Percentiles rank a stretch among this genome's conserved stretches.
Evolutionary conservation across 1,140 invertebrate species (phyloP).

Genomic region (Heliconius hewitsoni): DNA sequence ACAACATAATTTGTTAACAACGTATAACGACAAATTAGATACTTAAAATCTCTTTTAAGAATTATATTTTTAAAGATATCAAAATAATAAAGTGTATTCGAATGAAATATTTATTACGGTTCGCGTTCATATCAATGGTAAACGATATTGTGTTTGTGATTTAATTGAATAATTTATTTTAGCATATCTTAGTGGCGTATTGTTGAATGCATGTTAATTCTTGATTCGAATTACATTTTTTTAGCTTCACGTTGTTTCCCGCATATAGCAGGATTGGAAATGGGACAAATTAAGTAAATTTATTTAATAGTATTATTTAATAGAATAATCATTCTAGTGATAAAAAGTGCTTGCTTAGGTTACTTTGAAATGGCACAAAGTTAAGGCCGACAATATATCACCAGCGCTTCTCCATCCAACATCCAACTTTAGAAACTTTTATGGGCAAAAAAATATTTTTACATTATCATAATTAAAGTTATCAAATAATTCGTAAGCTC

Average conservation of each 20-base stretch:
- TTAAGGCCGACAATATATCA: too few species aligned
- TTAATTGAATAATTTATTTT: constrained; percentile 2
- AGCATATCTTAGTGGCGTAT: not conserved
- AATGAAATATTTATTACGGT: not conserved
- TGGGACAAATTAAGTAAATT: too few species aligned
- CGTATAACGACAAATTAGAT: not conserved
- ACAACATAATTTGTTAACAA: not conserved
- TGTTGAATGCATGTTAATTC: too few species aligned
- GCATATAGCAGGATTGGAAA: too few species aligned
- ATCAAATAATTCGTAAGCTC: not conserved
- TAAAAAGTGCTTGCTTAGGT: too few species aligned
- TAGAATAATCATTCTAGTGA: too few species aligned
- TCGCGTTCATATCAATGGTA: not conserved
- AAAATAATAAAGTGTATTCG: not conserved
- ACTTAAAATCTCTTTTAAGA: not conserved
- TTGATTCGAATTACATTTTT: too few species aligned
- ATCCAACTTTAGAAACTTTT: too few species aligned
- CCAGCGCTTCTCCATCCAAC: too few species aligned
- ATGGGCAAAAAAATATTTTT: not conserved
- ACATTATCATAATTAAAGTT: constrained; percentile 1
- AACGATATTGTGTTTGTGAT: not conserved
- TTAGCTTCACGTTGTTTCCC: too few species aligned
- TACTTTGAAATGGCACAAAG: too few species aligned
- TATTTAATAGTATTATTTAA: too few species aligned
- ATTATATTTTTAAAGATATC: constrained; percentile 2